phyloP scores from a whole-genome alignment of 2,888 invertebrate genomes.

The Leptinotarsa juncta region DNA sequence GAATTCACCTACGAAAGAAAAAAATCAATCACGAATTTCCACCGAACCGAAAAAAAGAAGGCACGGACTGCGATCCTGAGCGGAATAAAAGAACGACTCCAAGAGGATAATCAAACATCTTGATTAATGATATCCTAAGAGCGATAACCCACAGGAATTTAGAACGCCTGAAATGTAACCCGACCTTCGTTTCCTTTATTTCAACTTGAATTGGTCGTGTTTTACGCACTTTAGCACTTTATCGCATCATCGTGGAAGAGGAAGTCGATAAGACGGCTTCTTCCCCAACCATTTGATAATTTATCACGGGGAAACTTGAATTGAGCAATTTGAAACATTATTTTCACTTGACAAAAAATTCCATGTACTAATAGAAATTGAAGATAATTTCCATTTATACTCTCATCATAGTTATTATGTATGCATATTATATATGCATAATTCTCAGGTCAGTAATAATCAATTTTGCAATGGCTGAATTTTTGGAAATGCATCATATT shows the following conservation, averaged over 20 bases:
- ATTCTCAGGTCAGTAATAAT: too few species aligned
- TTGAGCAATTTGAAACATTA: neutral
- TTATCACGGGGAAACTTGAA: neutral
- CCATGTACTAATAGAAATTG: too few species aligned
- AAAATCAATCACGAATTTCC: constrained; percentile 33
- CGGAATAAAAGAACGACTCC: constrained; percentile 42
- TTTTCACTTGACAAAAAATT: too few species aligned
- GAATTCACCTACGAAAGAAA: constrained; percentile 5
- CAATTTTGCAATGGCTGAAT: too few species aligned
- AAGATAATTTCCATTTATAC: too few species aligned
- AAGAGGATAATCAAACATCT: constrained; percentile 49
- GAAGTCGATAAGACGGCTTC: constrained; percentile 4
- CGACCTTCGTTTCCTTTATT: constrained; percentile 36
- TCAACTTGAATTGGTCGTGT: constrained; percentile 43
- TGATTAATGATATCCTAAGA: constrained; percentile 50
- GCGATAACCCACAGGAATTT: constrained; percentile 44
- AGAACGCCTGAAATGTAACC: constrained; percentile 23
- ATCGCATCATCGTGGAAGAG: neutral
- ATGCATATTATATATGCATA: too few species aligned
- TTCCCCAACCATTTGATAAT: neutral
- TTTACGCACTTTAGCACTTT: constrained; percentile 48
- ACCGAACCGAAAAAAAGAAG: constrained; percentile 5
- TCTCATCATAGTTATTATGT: too few species aligned
- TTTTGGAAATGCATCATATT: too few species aligned
- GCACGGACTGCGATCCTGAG: constrained; percentile 2